A percentile compares a stretch with the other conserved stretches of the same genome.
phyloP scores from a whole-genome alignment of 2,113 vertebrate genomes.

The Prinia subflava region DNA sequence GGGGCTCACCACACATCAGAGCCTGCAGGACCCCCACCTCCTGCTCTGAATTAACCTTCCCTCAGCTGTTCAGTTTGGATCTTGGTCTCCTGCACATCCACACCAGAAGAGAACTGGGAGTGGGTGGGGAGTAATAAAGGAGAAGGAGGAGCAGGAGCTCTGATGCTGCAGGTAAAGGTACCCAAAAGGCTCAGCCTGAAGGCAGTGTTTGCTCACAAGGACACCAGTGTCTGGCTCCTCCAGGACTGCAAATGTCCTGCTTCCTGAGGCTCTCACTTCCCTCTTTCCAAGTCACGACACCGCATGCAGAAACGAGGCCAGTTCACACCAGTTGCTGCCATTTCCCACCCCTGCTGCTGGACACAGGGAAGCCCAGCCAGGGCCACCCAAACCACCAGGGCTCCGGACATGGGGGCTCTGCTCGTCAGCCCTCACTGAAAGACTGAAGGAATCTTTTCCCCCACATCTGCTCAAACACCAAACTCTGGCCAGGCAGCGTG shows the following conservation, averaged over 20 bases:
- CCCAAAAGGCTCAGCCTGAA: not conserved
- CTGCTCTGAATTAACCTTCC: not conserved
- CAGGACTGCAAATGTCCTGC: not conserved
- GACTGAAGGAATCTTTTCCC: not conserved
- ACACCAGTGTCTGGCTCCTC: not conserved
- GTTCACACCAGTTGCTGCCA: not conserved
- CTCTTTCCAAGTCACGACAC: not conserved
- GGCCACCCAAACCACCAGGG: not conserved
- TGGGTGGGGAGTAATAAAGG: rapidly evolving
- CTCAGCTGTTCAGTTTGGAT: rapidly evolving
- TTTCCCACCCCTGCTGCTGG: not conserved
- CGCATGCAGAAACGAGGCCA: not conserved
- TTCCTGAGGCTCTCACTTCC: not conserved
- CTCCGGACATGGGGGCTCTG: rapidly evolving
- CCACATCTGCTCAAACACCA: not conserved
- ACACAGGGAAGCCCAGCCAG: not conserved
- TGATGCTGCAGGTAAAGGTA: not conserved
- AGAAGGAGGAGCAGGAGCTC: not conserved
- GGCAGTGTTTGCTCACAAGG: not conserved
- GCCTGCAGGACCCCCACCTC: not conserved
- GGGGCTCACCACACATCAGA: not conserved
- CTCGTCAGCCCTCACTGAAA: not conserved
- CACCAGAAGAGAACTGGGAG: not conserved
- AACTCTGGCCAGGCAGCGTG: not conserved
- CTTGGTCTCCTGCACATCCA: not conserved